These are phyloP conservation scores for Kryptolebias ocellatus DNA, from an alignment of 2,797 vertebrate species.

Conservation along the genomic window DNA sequence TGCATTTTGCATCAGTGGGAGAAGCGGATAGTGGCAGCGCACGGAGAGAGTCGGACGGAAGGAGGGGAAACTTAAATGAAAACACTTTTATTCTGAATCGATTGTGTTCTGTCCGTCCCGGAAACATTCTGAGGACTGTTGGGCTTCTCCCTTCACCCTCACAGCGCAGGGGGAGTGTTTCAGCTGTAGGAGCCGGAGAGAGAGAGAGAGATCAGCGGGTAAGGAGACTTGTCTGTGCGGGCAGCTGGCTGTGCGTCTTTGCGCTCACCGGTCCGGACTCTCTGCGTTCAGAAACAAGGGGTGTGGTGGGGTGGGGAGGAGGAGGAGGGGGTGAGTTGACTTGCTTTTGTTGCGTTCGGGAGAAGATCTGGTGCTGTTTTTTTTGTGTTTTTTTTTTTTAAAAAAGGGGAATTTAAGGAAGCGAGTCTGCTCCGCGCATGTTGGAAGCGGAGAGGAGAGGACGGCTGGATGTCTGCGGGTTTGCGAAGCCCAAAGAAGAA, in stretches of 20 bases:
- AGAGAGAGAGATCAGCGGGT: conserved; percentile 46
- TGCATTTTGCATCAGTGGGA: conserved; percentile 58
- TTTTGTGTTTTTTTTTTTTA: not conserved
- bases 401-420: conserved; percentile 9
- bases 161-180: conserved; percentile 13
- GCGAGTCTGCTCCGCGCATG: conserved; percentile 46
- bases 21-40: conserved; percentile 50
- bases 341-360: conserved; percentile 16
- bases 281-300: not conserved
- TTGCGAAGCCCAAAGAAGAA: conserved; percentile 36
- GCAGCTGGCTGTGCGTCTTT: conserved; percentile 60
- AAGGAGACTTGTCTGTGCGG: conserved; percentile 33
- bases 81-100: conserved; percentile 40
- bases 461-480: conserved; percentile 59
- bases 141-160: not conserved
- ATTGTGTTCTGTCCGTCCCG: not conserved
- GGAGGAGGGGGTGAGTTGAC: conserved; percentile 6
- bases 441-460: conserved; percentile 44
- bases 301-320: not conserved
- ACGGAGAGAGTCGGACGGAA: conserved; percentile 20
- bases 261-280: conserved; percentile 30
- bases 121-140: conserved; percentile 29
- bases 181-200: conserved; percentile 36
- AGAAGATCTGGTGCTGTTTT: conserved; percentile 16
- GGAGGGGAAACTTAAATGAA: conserved; percentile 48